phyloP scores from a whole-genome alignment of 2,797 vertebrate genomes.

The Anomalospiza imberbis region DNA sequence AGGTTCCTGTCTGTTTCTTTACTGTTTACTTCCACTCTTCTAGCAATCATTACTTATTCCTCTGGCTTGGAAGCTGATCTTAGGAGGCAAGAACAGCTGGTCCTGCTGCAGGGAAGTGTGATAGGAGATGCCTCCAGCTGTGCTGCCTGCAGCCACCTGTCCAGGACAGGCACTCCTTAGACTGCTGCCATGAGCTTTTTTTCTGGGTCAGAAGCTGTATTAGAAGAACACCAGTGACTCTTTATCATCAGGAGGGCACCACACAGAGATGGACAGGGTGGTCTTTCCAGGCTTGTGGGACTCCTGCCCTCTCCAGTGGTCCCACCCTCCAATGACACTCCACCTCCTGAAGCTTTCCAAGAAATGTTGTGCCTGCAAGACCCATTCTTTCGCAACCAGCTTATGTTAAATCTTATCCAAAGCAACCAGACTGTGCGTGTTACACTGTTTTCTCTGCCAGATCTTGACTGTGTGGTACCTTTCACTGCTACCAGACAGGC shows the following conservation, averaged over 20 bases:
- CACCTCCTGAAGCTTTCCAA: not conserved
- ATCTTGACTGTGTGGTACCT: not conserved
- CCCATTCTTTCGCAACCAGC: not conserved
- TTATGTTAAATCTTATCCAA: not conserved
- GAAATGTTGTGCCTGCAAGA: not conserved
- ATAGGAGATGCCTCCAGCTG: not conserved
- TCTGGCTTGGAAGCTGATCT: not conserved
- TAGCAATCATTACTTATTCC: not conserved
- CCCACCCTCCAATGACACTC: not conserved
- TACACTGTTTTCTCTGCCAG: not conserved
- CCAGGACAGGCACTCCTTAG: not conserved
- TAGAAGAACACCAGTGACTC: not conserved
- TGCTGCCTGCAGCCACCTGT: not conserved
- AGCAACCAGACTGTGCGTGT: not conserved
- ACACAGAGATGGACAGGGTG: not conserved
- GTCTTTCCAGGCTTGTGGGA: not conserved
- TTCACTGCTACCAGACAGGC: not conserved
- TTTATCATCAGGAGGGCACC: not conserved
- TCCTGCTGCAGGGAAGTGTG: not conserved
- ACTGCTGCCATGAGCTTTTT: not conserved
- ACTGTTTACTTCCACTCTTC: not conserved
- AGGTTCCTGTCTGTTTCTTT: not conserved
- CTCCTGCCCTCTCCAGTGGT: not conserved
- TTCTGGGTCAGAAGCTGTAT: not conserved
- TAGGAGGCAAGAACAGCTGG: not conserved